Percentiles rank a stretch among this genome's conserved stretches.
These are phyloP conservation scores for Caiman crocodilus DNA, from an alignment of 2,797 vertebrate species.

Conservation along the genomic window DNA sequence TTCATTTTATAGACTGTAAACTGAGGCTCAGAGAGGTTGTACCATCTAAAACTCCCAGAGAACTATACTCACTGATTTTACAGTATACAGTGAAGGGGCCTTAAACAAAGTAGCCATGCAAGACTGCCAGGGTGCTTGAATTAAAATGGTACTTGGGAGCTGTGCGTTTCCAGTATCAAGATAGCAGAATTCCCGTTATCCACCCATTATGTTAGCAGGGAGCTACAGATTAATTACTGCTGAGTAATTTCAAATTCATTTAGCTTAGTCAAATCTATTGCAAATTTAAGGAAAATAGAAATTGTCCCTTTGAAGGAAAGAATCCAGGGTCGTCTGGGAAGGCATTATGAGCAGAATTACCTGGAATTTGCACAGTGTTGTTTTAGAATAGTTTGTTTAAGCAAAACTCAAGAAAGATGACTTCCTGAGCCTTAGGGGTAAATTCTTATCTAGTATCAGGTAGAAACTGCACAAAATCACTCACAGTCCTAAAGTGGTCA, in stretches of 20 bases:
- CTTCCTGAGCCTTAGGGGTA: not conserved
- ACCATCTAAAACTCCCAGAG: not conserved
- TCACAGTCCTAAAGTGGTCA: too few relatives aligned
- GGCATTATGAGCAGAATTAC: not conserved
- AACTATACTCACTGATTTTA: not conserved
- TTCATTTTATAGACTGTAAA: too few relatives aligned
- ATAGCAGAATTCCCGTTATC: not conserved
- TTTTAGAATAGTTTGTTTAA: not conserved
- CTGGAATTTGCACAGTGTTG: not conserved
- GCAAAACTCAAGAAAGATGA: not conserved
- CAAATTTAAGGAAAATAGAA: accelerated
- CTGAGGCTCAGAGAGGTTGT: too few relatives aligned
- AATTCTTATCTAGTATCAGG: accelerated
- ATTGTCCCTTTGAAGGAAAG: too few relatives aligned
- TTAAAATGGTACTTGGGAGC: not conserved
- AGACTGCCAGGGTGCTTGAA: not conserved
- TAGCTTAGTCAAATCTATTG: not conserved
- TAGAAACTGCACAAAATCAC: not conserved
- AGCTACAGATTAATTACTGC: not conserved
- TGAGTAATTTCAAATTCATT: not conserved
- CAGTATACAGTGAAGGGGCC: not conserved
- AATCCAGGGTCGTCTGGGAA: not conserved
- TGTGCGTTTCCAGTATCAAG: too few relatives aligned
- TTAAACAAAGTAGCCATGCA: not conserved
- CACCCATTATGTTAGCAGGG: not conserved